phyloP scores from a whole-genome alignment of 2,888 invertebrate species.

The Chirona hameri region DNA sequence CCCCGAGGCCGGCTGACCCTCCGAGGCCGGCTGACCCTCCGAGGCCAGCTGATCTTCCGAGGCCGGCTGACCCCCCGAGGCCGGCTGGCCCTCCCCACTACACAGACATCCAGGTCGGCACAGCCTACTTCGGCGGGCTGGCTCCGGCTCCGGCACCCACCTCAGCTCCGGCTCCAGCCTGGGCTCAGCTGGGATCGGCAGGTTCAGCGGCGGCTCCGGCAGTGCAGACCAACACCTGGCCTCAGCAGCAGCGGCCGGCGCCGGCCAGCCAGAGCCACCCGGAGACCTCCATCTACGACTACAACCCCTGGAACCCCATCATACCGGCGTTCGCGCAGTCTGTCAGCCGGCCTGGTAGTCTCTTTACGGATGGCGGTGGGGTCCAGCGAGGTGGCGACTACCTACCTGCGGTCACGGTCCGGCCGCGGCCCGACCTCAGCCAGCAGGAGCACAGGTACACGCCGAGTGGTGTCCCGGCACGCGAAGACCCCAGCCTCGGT shows the following conservation, averaged over 20 bases:
- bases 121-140: neutral
- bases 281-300: neutral
- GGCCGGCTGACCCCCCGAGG: no score
- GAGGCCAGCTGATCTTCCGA: no score
- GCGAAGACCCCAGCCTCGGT: no score
- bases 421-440: neutral
- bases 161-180: neutral
- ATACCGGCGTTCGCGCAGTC: slow-evolving; percentile 6
- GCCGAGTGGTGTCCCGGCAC: neutral
- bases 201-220: no score
- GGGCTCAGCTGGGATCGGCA: no score
- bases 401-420: neutral
- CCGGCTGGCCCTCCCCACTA: neutral
- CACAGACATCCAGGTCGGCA: neutral
- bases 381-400: neutral
- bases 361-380: neutral
- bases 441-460: neutral
- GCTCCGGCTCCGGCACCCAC: neutral
- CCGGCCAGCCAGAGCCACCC: neutral
- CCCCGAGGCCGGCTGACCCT: no score
- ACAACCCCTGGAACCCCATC: slow-evolving; percentile 14
- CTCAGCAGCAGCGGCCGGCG: neutral
- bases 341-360: neutral
- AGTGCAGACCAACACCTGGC: no score
- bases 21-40: no score